Conservation (phyloP, 2,888 invertebrate species). For the Tetragonula carbonaria region DNA sequence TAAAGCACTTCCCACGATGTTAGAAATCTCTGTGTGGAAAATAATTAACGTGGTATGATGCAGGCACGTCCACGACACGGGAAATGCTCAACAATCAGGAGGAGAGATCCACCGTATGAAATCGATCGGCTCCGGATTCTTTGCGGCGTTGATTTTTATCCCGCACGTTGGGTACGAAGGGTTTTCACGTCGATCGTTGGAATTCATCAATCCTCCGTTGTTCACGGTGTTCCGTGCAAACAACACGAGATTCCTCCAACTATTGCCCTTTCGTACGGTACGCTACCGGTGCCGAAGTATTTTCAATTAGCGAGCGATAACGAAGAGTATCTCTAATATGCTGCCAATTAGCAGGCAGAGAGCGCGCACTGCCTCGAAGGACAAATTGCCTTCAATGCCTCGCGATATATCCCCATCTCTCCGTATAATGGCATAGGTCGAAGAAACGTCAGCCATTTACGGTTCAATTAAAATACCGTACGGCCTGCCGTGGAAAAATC, state of each 20-base stretch:
- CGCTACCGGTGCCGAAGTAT: constrained; percentile 45
- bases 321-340: constrained; percentile 53
- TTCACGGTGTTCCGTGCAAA: constrained; percentile 19
- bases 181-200: not conserved
- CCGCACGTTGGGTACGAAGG: not conserved
- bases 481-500: constrained; percentile 36
- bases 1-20: not conserved
- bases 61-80: not conserved
- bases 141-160: not conserved
- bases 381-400: constrained; percentile 55
- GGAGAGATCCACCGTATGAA: not conserved
- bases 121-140: not conserved
- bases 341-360: constrained; percentile 61
- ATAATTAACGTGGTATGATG: not conserved
- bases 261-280: constrained; percentile 1
- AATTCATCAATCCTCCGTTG: constrained; percentile 15
- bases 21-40: not conserved
- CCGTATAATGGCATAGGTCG: constrained; percentile 40
- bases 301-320: constrained; percentile 64
- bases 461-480: constrained; percentile 65
- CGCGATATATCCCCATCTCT: constrained; percentile 37
- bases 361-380: constrained; percentile 37
- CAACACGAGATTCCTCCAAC: constrained; percentile 34
- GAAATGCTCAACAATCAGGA: not conserved
- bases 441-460: constrained; percentile 49